Base-by-base conservation (phyloP, 2,888 invertebrate genomes). In the Heliconius ismenius region DNA sequence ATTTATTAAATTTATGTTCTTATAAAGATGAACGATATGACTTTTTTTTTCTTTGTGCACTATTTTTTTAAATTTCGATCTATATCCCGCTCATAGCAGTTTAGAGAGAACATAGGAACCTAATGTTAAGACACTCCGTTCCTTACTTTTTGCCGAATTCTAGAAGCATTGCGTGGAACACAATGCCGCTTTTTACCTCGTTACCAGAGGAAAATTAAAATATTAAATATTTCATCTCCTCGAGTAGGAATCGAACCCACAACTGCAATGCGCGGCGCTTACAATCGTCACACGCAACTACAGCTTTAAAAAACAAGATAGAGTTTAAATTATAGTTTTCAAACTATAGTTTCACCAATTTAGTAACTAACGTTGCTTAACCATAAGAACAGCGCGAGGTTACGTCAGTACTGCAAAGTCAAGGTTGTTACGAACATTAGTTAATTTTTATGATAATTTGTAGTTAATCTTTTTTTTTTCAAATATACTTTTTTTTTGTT, bases 381-480 rank as follows among this genome's bases (percentile, higher is more conserved):
- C 28, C 24, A 32, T 70, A 54, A 67, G 67, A 67, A 32, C 70
- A 32, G n/a, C 60, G 21, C 72, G 36, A 70, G 64, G 65, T 79
- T 75, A 43, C 79, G 79, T 79, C 79, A 76, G 24, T 60, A 60
- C 36, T 28, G 32, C 79, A 76, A 78, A 79, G 79, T 79, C 78
- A 78, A 79, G 79, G 79, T 76, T 62, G 28, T 21, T 24, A 36
- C 24, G 26, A 62, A 26, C 78, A 73, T 76, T 76, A 69, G 64
- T 70, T 72, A 76, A 72, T 76, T 70, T 77, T 72, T 74, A 78
- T 72, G 74, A 58, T 78, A 76, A 76, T 78, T 62, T 70, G 76
- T 70, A 65, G 49, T 70, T 76, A 76, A 74, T 70, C 58, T 70
- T 70, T 76, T 73, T 70, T 76, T 63, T 64, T 49, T 18, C 15